These are phyloP conservation scores for Papilio helenus DNA, from an alignment of 1,140 invertebrate genomes.

Conservation along the genomic window DNA sequence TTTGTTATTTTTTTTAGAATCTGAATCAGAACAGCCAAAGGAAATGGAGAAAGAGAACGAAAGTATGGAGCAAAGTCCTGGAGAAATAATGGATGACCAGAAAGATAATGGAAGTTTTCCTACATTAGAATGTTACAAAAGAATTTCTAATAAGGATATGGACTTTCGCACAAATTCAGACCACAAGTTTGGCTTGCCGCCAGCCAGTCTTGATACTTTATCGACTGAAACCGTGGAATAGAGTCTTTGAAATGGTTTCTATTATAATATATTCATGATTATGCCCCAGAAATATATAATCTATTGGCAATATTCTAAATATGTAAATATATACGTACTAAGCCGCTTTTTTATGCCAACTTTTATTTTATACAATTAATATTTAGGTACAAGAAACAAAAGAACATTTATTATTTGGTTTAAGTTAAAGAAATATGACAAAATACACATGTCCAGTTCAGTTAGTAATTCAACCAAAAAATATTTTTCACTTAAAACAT, in stretches of 20 bases:
- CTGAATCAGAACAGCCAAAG: no score
- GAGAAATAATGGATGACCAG: conserved; percentile 64
- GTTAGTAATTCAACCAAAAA: neutral
- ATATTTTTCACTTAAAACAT: no score
- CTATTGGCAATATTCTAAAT: neutral
- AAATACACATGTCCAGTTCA: no score
- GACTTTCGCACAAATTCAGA: conserved; percentile 39
- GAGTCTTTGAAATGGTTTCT: conserved; percentile 33
- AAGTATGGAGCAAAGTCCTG: conserved; percentile 77
- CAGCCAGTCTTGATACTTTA: conserved; percentile 37
- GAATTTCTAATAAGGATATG: conserved; percentile 40
- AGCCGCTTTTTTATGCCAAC: neutral
- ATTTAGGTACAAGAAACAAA: no score
- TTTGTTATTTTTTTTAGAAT: no score
- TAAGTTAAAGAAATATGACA: no score
- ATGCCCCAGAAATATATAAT: conserved; percentile 16
- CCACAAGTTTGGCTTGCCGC: conserved; percentile 32
- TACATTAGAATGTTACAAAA: conserved; percentile 29
- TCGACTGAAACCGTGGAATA: conserved; percentile 37
- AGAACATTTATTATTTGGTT: no score
- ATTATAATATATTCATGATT: conserved; percentile 37
- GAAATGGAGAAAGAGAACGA: conserved; percentile 51
- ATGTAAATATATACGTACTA: neutral
- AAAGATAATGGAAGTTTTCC: conserved; percentile 57
- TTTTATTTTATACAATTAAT: no score